Evolutionary conservation across 2,797 vertebrate genomes (phyloP).

Genomic region (Steatocranus sp.): DNA sequence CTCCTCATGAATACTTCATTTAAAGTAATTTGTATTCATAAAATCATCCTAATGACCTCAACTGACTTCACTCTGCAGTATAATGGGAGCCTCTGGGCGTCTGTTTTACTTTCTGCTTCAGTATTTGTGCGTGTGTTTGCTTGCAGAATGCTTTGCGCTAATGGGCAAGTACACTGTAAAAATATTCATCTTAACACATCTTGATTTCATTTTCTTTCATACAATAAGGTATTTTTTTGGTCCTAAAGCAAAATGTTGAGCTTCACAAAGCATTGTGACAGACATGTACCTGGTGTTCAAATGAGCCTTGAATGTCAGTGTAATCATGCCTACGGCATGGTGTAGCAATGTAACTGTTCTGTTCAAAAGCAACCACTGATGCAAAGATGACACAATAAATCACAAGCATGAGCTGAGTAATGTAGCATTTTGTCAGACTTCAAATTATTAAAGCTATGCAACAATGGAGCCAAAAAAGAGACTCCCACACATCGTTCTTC

Average conservation of each 20-base stretch:
- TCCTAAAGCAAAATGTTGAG: not conserved
- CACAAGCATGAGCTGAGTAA: not conserved
- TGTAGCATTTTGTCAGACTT: not conserved
- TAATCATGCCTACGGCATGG: not conserved
- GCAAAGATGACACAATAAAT: not conserved
- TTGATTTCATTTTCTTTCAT: not conserved
- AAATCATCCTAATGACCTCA: conserved; percentile 52
- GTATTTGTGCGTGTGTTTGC: conserved; percentile 1
- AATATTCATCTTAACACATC: not conserved
- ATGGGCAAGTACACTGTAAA: not conserved
- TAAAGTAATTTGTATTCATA: conserved; percentile 51
- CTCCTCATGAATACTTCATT: conserved; percentile 53
- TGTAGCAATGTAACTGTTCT: not conserved
- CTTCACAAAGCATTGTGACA: not conserved
- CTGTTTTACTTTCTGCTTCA: not conserved
- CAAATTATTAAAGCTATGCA: not conserved
- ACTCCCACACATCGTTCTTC: not conserved
- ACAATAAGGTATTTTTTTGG: not conserved
- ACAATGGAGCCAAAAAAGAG: not conserved
- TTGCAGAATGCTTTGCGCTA: not conserved
- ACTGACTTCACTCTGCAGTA: conserved; percentile 35
- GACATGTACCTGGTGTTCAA: not conserved
- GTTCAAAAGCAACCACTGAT: not conserved
- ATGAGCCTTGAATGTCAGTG: not conserved
- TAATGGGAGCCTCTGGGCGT: conserved; percentile 3